phyloP scores from a whole-genome alignment of 2,797 vertebrate species.

The Phaenicophaeus curvirostris region DNA sequence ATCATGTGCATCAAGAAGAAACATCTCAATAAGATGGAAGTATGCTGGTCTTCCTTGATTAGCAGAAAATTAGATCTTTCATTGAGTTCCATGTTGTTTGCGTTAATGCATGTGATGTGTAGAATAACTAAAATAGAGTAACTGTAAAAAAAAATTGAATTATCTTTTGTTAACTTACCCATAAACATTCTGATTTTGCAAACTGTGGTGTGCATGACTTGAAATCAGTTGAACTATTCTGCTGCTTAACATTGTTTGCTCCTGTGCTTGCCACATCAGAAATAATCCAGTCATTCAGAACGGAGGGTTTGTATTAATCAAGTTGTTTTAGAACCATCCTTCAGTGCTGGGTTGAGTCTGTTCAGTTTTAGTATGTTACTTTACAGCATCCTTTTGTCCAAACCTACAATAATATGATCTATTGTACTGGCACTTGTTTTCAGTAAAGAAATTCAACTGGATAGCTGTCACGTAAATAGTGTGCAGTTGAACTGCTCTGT shows the following conservation, averaged over 20 bases:
- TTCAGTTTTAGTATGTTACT: background rate
- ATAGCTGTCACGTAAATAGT: background rate
- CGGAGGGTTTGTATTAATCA: background rate
- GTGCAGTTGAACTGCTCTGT: background rate
- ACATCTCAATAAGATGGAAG: background rate
- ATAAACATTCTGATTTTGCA: background rate
- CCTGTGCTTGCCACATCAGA: background rate
- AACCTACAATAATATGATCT: background rate
- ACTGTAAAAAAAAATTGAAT: background rate
- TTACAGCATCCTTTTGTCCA: background rate
- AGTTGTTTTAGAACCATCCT: background rate
- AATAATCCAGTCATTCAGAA: background rate
- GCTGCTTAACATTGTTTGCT: background rate
- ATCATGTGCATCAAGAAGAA: background rate
- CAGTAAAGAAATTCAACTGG: background rate
- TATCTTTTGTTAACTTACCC: background rate
- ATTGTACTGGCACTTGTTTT: background rate
- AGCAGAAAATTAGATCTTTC: background rate
- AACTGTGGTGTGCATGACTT: background rate
- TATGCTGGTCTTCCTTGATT: background rate
- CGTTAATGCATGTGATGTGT: background rate
- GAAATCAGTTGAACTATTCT: background rate
- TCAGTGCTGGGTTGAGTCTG: background rate
- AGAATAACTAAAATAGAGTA: background rate
- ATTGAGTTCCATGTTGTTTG: background rate